These are phyloP conservation scores for Daktulosphaira vitifoliae DNA, from an alignment of 1,140 invertebrate species.

Conservation along the genomic window DNA sequence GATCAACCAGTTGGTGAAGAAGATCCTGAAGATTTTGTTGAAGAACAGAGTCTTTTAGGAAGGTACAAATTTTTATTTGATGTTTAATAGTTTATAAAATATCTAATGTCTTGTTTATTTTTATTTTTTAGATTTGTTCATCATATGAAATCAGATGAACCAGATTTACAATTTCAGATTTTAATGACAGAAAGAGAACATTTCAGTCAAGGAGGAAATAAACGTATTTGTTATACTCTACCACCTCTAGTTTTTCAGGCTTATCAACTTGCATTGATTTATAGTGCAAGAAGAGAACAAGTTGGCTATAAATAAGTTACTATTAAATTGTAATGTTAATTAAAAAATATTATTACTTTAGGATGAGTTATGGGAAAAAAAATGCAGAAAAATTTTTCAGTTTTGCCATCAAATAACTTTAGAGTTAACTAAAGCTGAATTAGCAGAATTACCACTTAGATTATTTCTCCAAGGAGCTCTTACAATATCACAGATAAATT, in stretches of 20 bases:
- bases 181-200: slow-evolving; percentile 79
- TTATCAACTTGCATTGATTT: slow-evolving; percentile 79
- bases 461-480: slow-evolving; percentile 91
- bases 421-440: slow-evolving; percentile 84
- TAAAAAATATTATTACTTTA: slow-evolving; percentile 43
- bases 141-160: slow-evolving; percentile 71
- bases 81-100: not conserved
- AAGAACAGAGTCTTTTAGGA: slow-evolving; percentile 89
- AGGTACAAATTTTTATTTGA: slow-evolving; percentile 44
- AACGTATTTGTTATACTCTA: slow-evolving; percentile 80
- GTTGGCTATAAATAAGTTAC: slow-evolving; percentile 44
- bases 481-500: slow-evolving; percentile 82
- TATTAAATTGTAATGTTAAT: not conserved
- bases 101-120: too few relatives aligned
- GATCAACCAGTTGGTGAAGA: slow-evolving; percentile 59
- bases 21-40: slow-evolving; percentile 92
- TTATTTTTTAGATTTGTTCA: slow-evolving; percentile 65
- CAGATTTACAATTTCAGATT: slow-evolving; percentile 91
- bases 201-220: slow-evolving; percentile 76
- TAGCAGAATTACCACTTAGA: slow-evolving; percentile 84
- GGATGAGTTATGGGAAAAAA: slow-evolving; percentile 97
- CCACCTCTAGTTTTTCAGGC: slow-evolving; percentile 96
- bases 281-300: slow-evolving; percentile 64
- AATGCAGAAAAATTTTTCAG: slow-evolving; percentile 95
- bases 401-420: slow-evolving; percentile 94